A percentile compares a stretch with the other conserved stretches of the same genome.
Conservation (phyloP, 1,140 invertebrate genomes). For the Zophobas atratus region DNA sequence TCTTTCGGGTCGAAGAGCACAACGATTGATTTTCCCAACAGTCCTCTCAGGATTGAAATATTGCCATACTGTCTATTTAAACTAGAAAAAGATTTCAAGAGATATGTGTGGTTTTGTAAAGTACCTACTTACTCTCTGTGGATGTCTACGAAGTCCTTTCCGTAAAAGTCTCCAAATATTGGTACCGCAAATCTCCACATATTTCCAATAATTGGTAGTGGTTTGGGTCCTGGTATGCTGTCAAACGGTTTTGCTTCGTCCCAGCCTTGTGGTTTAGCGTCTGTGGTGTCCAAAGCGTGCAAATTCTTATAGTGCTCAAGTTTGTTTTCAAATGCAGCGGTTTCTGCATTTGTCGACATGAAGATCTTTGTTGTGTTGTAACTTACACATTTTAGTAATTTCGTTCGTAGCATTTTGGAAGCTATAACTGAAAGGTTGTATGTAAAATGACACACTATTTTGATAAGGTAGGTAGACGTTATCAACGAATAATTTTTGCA, state of each 20-base stretch:
- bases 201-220: conserved; percentile 68
- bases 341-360: not conserved
- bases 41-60: conserved; percentile 40
- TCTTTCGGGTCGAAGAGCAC: conserved; percentile 53
- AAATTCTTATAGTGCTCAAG: conserved; percentile 12
- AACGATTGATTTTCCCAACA: conserved; percentile 35
- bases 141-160: conserved; percentile 49
- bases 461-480: not conserved
- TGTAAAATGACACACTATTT: not conserved
- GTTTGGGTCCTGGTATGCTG: conserved; percentile 70
- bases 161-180: conserved; percentile 51
- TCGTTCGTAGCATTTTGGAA: not conserved
- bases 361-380: conserved; percentile 1
- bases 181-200: conserved; percentile 63
- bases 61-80: conserved; percentile 52
- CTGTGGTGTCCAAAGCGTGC: conserved; percentile 6
- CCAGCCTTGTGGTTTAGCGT: conserved; percentile 57
- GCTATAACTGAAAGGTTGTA: not conserved
- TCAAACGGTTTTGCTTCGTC: conserved; percentile 64
- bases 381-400: not conserved
- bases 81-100: conserved; percentile 32
- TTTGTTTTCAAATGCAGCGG: not conserved
- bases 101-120: too few relatives aligned
- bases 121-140: conserved; percentile 43
- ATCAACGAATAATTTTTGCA: too few relatives aligned